Base-by-base conservation (phyloP, 1,140 invertebrate genomes). In the Trachymyrmex septentrionalis region DNA sequence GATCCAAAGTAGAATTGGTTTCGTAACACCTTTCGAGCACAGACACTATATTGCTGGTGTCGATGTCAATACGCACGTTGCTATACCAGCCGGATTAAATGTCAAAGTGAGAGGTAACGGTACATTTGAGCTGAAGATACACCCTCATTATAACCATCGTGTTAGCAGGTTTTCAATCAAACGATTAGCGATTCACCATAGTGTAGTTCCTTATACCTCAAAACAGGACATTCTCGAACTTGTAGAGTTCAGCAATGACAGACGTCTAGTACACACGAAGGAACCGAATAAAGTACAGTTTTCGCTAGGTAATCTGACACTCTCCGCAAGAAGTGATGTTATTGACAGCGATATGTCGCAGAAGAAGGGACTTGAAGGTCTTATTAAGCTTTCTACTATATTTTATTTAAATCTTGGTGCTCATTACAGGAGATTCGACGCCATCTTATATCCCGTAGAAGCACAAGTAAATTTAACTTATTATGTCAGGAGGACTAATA, bases 21-120 rank as follows among this genome's bases (percentile, higher is more conserved):
- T 97, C 92, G 91, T 97, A 10, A 95, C 96, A 71, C 97, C 97
- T 2, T 96, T 97, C 91, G 95, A 96, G 27, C 95, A 96, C 72
- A 95, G 96, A 72, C 93, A 96, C 9, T 96, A 97, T 82, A 92
- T 95, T 34, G 95, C 96, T 27, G 97, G 97, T 86, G 92, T 96
- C 4, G 96, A 97, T 34, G 96, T 93, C 81, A 96, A 96, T 86
- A 19, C 96, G 0, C 96, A 97, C 85, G 0, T 96, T 0, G 92
- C 96, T 87, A 10, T 96, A 10, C 96, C 97, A 27, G 0, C 3
- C 0, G 82, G 30, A 3, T 16, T 55, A 16, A 19, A 10, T 21
- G 4, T 30, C 9, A n/a, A 10, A 27, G 2, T 0, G 3, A 16
- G 0, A 30, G 16, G 0, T 0, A 38, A 38, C 4, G 0, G 7